Evolutionary conservation across 2,888 invertebrate genomes (phyloP).

Genomic region (Plebejus melissa): DNA sequence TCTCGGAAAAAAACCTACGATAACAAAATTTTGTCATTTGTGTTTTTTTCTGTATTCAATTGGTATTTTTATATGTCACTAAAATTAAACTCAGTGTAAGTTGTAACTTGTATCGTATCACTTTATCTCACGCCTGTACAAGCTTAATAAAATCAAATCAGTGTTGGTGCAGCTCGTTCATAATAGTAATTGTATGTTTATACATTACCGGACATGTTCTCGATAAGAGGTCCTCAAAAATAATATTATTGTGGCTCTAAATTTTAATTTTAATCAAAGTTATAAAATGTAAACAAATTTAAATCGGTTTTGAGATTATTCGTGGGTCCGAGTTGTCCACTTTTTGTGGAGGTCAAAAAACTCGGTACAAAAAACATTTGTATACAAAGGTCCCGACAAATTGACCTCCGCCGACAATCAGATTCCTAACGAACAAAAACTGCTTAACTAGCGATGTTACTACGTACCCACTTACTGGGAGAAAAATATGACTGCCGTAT

Average conservation of each 20-base stretch:
- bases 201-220: neutral
- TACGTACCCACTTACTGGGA: neutral
- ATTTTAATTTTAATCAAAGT: neutral
- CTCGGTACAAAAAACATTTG: slow-evolving; percentile 11
- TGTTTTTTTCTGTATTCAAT: too few relatives aligned
- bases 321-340: neutral
- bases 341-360: slow-evolving; percentile 12
- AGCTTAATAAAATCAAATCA: neutral
- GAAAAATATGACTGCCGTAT: neutral
- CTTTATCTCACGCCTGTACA: neutral
- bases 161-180: neutral
- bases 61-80: neutral
- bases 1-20: neutral
- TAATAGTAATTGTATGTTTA: slow-evolving; percentile 11
- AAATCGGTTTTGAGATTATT: neutral
- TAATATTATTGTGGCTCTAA: neutral
- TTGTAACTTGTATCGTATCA: neutral
- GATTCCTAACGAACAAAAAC: slow-evolving; percentile 12
- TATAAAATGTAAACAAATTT: slow-evolving; percentile 10
- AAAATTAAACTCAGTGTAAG: neutral
- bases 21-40: too few relatives aligned
- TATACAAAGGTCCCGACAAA: slow-evolving; percentile 19
- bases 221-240: neutral
- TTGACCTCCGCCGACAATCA: slow-evolving; percentile 1
- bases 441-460: slow-evolving; percentile 1